Evolutionary conservation across 2,888 invertebrate species (phyloP), one percentile per base, ranked within the genome.

Genomic region (Phaedon cochleariae): DNA sequence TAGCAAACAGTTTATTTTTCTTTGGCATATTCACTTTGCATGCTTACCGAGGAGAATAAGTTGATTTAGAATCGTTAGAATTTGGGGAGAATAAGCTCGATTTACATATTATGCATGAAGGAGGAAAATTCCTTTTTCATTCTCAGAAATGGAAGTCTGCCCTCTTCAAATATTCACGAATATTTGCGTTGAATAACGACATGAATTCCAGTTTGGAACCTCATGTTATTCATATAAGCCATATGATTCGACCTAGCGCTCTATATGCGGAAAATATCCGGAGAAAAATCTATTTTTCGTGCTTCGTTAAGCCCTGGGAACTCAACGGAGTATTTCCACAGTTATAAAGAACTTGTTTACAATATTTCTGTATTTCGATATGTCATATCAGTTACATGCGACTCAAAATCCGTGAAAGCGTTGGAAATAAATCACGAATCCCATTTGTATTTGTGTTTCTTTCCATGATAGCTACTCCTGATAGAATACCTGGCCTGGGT

Each of bases 261-360:
- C 29, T 51, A 58, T 59, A 53, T 59, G 64, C 54, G 41, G 48
- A 46, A 55, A 60, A 64, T 54, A 64, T 59, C 48, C 41, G 26
- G 53, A 46, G 21, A 48, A 59, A 54, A 41, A 55, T 64, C 55
- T 59, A 55, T 54, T 59, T 9, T 46, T 54, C 54, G 41, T 54
- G 55, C 54, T 48, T 54, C 55, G 48, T 49, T 59, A 54, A 59
- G 53, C 52, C 59, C 59, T 34, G 34, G 48, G 31, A 64, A 59
- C 51, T 46, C 53, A 18, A 15, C 31, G 7, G 53, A 58, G 59
- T 59, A 45, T 51, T 60, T 45, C 10, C 18, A 22, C n/a, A n/a
- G 37, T 12, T 18, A 41, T 59, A 54, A 64, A 55, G 49, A 59
- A 64, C 29, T 55, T 64, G 59, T 64, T 59, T 64, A 64, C 64